Conservation (phyloP, 1,140 invertebrate genomes). For the Ips nitidus region DNA sequence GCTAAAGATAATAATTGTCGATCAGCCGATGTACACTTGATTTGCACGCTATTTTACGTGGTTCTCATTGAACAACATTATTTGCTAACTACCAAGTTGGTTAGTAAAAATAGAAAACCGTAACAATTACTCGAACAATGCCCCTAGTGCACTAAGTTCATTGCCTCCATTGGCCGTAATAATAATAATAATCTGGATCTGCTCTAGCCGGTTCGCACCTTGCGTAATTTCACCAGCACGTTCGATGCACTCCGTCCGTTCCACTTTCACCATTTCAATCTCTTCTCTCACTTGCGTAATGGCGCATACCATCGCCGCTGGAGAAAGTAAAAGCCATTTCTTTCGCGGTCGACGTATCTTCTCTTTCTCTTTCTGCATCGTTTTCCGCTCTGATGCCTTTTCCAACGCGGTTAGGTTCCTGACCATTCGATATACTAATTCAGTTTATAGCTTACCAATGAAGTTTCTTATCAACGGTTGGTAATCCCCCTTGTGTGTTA, state of each 20-base stretch:
- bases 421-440: too few species aligned
- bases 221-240: slow-evolving; percentile 36
- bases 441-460: too few species aligned
- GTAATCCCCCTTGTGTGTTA: too few species aligned
- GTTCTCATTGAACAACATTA: too few species aligned
- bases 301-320: slow-evolving; percentile 1
- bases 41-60: too few species aligned
- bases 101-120: background rate
- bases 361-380: slow-evolving; percentile 11
- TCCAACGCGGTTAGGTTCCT: background rate
- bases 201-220: slow-evolving; percentile 23
- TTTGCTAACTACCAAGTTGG: too few species aligned
- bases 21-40: background rate
- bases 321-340: slow-evolving; percentile 33
- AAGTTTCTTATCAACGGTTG: too few species aligned
- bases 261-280: slow-evolving; percentile 37
- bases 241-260: slow-evolving; percentile 29
- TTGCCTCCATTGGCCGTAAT: slow-evolving; percentile 10
- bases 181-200: slow-evolving; percentile 17
- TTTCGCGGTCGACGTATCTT: slow-evolving; percentile 19
- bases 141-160: slow-evolving; percentile 23
- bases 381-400: slow-evolving; percentile 11
- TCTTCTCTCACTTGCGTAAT: slow-evolving; percentile 35
- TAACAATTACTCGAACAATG: slow-evolving; percentile 15
- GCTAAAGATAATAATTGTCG: background rate